Percentiles rank a stretch among this genome's conserved stretches.
phyloP scores from a whole-genome alignment of 1,140 invertebrate genomes.

The Littorina saxatilis region DNA sequence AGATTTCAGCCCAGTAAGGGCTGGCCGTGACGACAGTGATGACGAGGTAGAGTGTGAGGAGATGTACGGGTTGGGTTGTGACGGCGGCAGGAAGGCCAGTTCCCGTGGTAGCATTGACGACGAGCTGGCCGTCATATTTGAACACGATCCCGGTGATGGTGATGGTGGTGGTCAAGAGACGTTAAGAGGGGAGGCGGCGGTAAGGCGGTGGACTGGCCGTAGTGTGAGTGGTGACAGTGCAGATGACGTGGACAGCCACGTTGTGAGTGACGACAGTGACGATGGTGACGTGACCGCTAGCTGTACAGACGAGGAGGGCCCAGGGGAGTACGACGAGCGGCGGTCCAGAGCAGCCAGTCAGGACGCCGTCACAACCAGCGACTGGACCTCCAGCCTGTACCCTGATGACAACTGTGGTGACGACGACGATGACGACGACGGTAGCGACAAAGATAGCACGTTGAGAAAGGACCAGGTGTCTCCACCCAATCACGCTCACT shows the following conservation, averaged over 20 bases:
- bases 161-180: not conserved
- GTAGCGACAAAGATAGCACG: not conserved
- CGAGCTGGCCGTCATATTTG: no score
- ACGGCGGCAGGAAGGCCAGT: no score
- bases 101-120: no score
- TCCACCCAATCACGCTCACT: not conserved
- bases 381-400: not conserved
- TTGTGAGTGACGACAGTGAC: not conserved
- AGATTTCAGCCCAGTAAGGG: no score
- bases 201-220: no score
- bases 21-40: no score
- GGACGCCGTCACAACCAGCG: not conserved
- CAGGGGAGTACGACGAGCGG: not conserved
- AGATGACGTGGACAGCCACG: no score
- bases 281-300: not conserved
- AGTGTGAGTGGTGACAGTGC: no score
- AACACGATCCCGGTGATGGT: not conserved
- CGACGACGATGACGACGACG: not conserved
- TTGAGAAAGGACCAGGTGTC: no score
- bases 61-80: no score
- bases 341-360: not conserved
- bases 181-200: no score
- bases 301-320: not conserved
- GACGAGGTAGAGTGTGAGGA: no score
- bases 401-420: not conserved